Evolutionary conservation across 2,888 invertebrate species (phyloP).

Genomic region (Mythimna vitellina): DNA sequence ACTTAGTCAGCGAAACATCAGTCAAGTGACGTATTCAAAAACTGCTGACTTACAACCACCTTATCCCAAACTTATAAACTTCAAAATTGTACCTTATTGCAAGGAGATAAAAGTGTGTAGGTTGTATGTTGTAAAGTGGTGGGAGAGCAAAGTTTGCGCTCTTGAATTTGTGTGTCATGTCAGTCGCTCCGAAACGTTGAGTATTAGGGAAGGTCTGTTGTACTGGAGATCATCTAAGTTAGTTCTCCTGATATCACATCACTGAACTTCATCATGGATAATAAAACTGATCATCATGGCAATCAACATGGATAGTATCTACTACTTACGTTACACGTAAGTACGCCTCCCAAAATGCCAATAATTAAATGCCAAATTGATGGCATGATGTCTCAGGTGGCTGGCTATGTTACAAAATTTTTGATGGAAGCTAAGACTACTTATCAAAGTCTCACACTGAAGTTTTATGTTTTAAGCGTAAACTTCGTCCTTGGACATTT

Average conservation of each 20-base stretch:
- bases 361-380: background rate
- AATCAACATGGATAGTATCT: background rate
- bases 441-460: background rate
- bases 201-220: constrained; percentile 63
- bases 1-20: constrained; percentile 63
- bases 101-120: constrained; percentile 34
- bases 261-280: background rate
- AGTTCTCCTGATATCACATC: background rate
- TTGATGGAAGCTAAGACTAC: background rate
- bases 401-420: too few species aligned
- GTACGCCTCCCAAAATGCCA: too few species aligned
- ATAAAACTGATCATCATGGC: too few species aligned
- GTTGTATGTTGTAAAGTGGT: constrained; percentile 42
- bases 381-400: background rate
- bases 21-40: constrained; percentile 71
- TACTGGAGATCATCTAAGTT: constrained; percentile 29
- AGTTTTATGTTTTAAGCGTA: background rate
- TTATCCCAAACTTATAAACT: background rate
- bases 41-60: constrained; percentile 70
- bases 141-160: constrained; percentile 71
- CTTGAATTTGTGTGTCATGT: constrained; percentile 74
- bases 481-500: too few species aligned
- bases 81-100: constrained; percentile 54
- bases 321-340: background rate
- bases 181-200: constrained; percentile 67